Evolutionary conservation across 2,113 vertebrate genomes (phyloP), one percentile per base, ranked within the genome.

Genomic region (Eublepharis macularius): DNA sequence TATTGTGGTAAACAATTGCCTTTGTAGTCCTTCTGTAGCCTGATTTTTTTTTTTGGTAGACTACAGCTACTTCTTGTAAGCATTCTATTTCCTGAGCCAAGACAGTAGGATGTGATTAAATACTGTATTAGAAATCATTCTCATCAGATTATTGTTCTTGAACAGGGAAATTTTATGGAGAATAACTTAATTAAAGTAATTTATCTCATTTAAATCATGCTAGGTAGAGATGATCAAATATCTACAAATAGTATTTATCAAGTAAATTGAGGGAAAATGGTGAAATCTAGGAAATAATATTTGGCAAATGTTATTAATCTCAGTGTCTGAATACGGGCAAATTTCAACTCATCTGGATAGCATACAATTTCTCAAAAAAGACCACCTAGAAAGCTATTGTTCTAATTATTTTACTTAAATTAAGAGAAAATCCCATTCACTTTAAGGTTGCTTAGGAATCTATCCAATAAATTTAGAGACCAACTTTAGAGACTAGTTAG

Each of bases 101-200:
- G 66, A 68, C 7, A 13, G 75, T 76, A 68, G 0, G 29, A 26
- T 26, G 9, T 86, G 85, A 76, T 86, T 86, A 41, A 81, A 86
- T 69, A 57, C 79, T 45, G 36, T 54, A 75, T 76, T 69, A 86
- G 60, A 69, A 81, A 86, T 57, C 10, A 81, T 86, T 86, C 72
- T 68, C 75, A 81, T 81, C 70, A 81, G 43, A 86, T 81, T 54
- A 81, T 76, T 86, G 70, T 75, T 76, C 77, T 63, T 65, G 72
- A 86, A 81, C 11, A 81, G 72, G 70, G 85, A 81, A 76, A 81
- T 81, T 86, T 76, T 43, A 75, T 68, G 72, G 68, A 54, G 26
- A 81, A 69, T 86, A 86, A 76, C 57, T 75, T 81, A 86, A 86
- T 86, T 86, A 75, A 60, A 68, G 78, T 69, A 81, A 86, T 86